A percentile compares a stretch with the other conserved stretches of the same genome.
Evolutionary conservation across 1,140 invertebrate genomes (phyloP).

Genomic region (Charaxes varanes): DNA sequence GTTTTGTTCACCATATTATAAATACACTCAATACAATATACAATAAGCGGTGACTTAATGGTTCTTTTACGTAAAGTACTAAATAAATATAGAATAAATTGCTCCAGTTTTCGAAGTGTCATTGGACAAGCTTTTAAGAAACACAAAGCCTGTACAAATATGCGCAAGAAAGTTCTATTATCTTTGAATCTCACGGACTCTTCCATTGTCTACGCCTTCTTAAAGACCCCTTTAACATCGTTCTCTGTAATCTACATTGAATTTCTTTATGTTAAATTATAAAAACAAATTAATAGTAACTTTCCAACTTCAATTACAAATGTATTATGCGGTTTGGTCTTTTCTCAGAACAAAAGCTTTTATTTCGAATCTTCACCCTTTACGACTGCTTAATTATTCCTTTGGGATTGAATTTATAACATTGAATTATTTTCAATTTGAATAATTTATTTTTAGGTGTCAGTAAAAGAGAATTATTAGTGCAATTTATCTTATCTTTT

Average conservation of each 20-base stretch:
- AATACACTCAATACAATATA: too few relatives aligned
- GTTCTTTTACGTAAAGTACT: too few relatives aligned
- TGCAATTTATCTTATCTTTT: too few relatives aligned
- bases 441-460: conserved; percentile 8
- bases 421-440: neutral
- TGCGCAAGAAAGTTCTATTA: too few relatives aligned
- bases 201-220: conserved; percentile 2
- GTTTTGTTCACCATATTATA: too few relatives aligned
- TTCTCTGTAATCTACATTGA: conserved; percentile 1
- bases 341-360: conserved; percentile 1
- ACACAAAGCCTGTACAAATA: too few relatives aligned
- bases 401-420: neutral
- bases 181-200: too few relatives aligned
- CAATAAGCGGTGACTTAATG: too few relatives aligned
- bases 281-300: conserved; percentile 3
- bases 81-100: too few relatives aligned
- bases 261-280: conserved; percentile 4
- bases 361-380: conserved; percentile 4
- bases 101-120: too few relatives aligned
- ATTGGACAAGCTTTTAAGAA: too few relatives aligned
- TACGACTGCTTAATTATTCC: conserved; percentile 3
- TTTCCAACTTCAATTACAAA: conserved; percentile 5
- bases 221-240: neutral
- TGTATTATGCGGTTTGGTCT: conserved; percentile 3
- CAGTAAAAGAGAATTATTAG: too few relatives aligned